Evolutionary conservation across 2,113 vertebrate species (phyloP), one percentile per base, ranked within the genome.

Genomic region (Centrocercus urophasianus): DNA sequence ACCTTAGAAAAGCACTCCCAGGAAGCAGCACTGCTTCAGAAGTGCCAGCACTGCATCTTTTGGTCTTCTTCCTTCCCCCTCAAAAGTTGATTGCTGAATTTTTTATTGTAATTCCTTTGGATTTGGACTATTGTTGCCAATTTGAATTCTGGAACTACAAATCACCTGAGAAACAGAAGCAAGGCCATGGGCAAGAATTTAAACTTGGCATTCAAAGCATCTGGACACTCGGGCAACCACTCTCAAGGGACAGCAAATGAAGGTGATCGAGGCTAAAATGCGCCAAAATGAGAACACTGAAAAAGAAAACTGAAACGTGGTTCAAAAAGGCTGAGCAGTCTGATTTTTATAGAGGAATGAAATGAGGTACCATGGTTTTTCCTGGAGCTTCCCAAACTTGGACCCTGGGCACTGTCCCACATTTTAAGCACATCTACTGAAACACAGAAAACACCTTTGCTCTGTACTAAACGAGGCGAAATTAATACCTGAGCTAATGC

Each of bases 401-500:
- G 73, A 79, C 40, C 18, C 8, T 1, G 0, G 0, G 54, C 66
- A 90, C 36, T 4, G 1, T 71, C 88, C 36, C 67, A 42, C 52
- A 67, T 70, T 85, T 93, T 64, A 77, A 89, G 38, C 13, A 47
- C 4, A 4, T 75, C 75, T 61, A 52, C 61, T 81, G 65, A 93
- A 89, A 88, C 61, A 71, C 0, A 77, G 72, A 93, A 81, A 83
- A 70, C 48, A 84, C 24, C 47, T 95, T 83, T 94, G 42, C 45
- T 87, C 54, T 59, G 78, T 24, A 59, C 36, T 86, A 86, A 93
- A 70, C 64, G 42, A 85, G n/a, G 82, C 24, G 34, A 64, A 71
- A 78, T 82, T 83, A 93, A 77, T 71, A 92, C 36, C 67, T 91
- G 61, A 92, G 88, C 30, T 38, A 42, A 79, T 36, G 43, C 88